A percentile compares a stretch with the other conserved stretches of the same genome.
phyloP scores from a whole-genome alignment of 2,797 vertebrate species.

The Salmo trutta region DNA sequence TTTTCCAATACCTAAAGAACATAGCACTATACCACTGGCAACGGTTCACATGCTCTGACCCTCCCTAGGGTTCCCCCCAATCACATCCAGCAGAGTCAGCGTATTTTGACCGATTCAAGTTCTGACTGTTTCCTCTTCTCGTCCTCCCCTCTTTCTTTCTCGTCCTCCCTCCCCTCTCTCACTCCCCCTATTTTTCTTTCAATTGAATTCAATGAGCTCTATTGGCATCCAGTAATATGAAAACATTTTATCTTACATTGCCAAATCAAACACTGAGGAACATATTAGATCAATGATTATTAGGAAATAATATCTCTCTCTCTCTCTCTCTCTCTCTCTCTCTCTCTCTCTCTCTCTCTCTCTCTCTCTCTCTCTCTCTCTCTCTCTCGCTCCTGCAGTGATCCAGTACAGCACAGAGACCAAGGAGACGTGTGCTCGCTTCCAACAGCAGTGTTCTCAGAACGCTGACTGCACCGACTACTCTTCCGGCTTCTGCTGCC shows the following conservation, averaged over 20 bases:
- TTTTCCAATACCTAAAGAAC: too few relatives aligned
- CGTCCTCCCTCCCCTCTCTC: not conserved
- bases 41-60: not conserved
- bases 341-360: not conserved
- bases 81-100: not conserved
- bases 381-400: slow-evolving; percentile 56
- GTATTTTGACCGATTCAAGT: not conserved
- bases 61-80: not conserved
- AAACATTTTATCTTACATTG: not conserved
- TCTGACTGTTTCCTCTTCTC: not conserved
- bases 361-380: not conserved
- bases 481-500: slow-evolving; percentile 87
- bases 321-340: too few relatives aligned
- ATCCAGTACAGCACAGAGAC: slow-evolving; percentile 69
- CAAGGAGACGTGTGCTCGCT: slow-evolving; percentile 76
- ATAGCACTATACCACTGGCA: too few relatives aligned
- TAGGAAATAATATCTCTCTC: not conserved
- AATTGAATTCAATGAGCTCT: not conserved
- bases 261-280: not conserved
- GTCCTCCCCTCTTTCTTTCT: slow-evolving; percentile 10
- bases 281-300: not conserved
- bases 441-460: slow-evolving; percentile 84
- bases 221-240: not conserved
- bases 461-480: slow-evolving; percentile 89
- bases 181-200: not conserved